Evolutionary conservation across 2,797 vertebrate genomes (phyloP).

Genomic region (Argentina silus): DNA sequence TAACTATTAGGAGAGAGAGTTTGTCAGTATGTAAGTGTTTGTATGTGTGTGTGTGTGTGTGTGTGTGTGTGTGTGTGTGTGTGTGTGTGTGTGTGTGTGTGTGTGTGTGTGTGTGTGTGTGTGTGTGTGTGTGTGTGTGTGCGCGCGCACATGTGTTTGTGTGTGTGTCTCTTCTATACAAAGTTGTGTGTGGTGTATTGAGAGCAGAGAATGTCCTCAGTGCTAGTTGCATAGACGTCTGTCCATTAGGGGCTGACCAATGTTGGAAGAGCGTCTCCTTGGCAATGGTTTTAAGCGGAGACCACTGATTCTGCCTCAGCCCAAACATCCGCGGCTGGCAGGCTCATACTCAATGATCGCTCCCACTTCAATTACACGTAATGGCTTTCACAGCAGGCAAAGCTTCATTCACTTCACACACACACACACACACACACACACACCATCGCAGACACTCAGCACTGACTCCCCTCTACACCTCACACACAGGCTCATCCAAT

Average conservation of each 20-base stretch:
- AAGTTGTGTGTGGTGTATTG: neutral
- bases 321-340: constrained; percentile 28
- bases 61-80: neutral
- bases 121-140: constrained; percentile 21
- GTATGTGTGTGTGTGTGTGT: neutral
- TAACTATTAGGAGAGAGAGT: neutral
- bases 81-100: constrained; percentile 21
- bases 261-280: constrained; percentile 38
- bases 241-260: neutral
- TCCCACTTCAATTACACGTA: constrained; percentile 44
- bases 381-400: constrained; percentile 42
- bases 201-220: neutral
- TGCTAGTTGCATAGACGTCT: neutral
- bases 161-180: neutral
- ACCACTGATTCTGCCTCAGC: constrained; percentile 29
- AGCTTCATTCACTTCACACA: constrained; percentile 10
- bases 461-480: neutral
- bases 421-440: neutral
- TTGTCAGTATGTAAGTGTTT: neutral
- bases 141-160: constrained; percentile 30
- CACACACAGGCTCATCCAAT: neutral
- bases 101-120: constrained; percentile 25
- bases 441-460: neutral
- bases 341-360: constrained; percentile 19
- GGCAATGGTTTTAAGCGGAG: constrained; percentile 43